Percentiles rank a stretch among this genome's conserved stretches.
Conservation (phyloP, 2,888 invertebrate genomes). For the Mactromeris polynyma region DNA sequence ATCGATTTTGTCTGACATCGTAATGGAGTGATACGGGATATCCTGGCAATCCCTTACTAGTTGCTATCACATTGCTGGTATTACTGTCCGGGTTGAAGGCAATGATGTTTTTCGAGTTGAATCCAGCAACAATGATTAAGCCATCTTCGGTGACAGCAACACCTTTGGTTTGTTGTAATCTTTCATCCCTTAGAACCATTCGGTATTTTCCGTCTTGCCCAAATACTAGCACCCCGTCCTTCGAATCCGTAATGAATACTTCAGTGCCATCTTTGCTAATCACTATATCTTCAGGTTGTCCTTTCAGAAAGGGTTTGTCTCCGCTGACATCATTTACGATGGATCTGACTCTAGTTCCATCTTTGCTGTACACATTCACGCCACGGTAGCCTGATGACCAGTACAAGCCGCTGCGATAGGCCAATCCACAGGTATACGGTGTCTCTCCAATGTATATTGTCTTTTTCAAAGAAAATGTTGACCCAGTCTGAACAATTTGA, state of each 20-base stretch:
- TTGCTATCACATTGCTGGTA: neutral
- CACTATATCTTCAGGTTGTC: neutral
- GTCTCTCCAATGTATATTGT: neutral
- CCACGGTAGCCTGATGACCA: neutral
- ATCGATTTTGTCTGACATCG: neutral
- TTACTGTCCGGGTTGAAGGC: neutral
- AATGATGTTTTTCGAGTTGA: neutral
- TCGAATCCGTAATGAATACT: neutral
- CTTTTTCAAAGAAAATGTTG: neutral
- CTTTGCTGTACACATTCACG: neutral
- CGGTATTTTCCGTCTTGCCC: neutral
- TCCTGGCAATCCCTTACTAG: neutral
- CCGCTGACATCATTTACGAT: neutral
- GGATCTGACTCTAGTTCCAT: neutral
- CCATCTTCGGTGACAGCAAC: neutral
- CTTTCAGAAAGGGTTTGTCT: neutral
- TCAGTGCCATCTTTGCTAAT: neutral
- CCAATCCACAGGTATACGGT: conserved; percentile 1
- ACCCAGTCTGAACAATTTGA: neutral
- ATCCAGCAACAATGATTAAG: neutral
- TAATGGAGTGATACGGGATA: neutral
- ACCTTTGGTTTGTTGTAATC: neutral
- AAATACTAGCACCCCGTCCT: neutral
- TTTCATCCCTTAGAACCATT: neutral
- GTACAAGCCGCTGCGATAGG: neutral